Evolutionary conservation across 1,140 invertebrate species (phyloP).

Genomic region (Gonatopus flavifemur): DNA sequence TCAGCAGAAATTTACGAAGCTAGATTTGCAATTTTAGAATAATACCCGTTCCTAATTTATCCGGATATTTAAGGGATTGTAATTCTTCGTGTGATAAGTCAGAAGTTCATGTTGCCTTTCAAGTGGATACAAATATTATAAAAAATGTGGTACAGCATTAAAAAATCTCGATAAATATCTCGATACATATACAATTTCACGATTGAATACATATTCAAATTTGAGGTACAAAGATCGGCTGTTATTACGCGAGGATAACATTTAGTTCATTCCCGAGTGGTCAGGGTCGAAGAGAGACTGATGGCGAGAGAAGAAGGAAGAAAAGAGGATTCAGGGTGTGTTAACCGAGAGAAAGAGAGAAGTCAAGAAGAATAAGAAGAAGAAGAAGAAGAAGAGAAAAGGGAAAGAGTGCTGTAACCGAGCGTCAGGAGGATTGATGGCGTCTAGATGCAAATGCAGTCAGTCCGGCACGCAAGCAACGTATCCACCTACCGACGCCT

Average conservation of each 20-base stretch:
- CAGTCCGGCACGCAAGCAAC: slow-evolving; percentile 55
- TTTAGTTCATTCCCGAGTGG: slow-evolving; percentile 47
- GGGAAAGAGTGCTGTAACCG: slow-evolving; percentile 41
- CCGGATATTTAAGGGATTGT: no score
- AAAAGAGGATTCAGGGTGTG: background rate
- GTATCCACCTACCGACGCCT: slow-evolving; percentile 57
- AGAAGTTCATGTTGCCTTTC: no score
- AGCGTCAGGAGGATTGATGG: slow-evolving; percentile 60
- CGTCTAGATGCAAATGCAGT: slow-evolving; percentile 60
- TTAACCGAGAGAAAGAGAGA: background rate
- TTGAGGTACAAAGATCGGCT: slow-evolving; percentile 12
- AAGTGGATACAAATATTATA: no score
- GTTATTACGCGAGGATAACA: slow-evolving; percentile 40
- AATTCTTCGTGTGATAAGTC: no score
- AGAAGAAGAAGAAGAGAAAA: slow-evolving; percentile 21
- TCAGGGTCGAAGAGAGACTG: slow-evolving; percentile 23
- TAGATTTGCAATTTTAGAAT: no score
- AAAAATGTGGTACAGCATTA: no score
- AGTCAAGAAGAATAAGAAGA: slow-evolving; percentile 7
- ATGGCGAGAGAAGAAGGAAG: slow-evolving; percentile 11
- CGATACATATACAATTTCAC: no score
- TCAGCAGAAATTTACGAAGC: no score
- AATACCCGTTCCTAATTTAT: no score
- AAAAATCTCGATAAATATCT: no score
- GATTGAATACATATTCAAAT: no score